These are phyloP conservation scores for Brachystomella parvula DNA, from an alignment of 1,140 invertebrate genomes.

Conservation along the genomic window DNA sequence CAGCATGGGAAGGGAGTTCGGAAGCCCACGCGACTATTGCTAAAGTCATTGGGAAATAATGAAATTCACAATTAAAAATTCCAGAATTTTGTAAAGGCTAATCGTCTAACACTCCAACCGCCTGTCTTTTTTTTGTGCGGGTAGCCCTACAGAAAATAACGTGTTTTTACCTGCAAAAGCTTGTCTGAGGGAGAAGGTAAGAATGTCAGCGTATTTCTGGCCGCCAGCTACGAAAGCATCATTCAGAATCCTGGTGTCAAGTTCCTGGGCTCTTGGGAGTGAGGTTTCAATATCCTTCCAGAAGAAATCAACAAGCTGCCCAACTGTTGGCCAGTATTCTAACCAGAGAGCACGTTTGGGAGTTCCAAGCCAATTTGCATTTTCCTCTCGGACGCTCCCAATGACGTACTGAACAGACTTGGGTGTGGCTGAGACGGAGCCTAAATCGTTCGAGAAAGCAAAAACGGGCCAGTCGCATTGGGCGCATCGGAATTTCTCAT, in stretches of 20 bases:
- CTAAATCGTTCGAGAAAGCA: constrained; percentile 27
- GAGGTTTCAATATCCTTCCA: constrained; percentile 16
- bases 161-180: too few relatives aligned
- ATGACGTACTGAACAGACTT: constrained; percentile 19
- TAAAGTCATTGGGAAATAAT: too few relatives aligned
- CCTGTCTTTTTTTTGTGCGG: too few relatives aligned
- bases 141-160: too few relatives aligned
- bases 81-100: too few relatives aligned
- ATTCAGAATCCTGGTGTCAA: constrained; percentile 23
- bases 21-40: too few relatives aligned
- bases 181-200: constrained; percentile 28
- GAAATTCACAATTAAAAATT: too few relatives aligned
- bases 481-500: constrained; percentile 27
- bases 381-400: constrained; percentile 24
- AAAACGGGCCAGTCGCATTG: constrained; percentile 26
- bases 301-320: constrained; percentile 29
- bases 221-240: constrained; percentile 20
- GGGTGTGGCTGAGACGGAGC: neutral
- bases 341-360: constrained; percentile 26
- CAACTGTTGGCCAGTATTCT: constrained; percentile 6
- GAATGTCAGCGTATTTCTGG: constrained; percentile 30
- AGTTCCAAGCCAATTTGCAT: constrained; percentile 17
- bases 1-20: too few relatives aligned
- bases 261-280: neutral
- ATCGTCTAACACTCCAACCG: too few relatives aligned